phyloP scores from a whole-genome alignment of 2,113 vertebrate species.

The Dipodomys ordii region DNA sequence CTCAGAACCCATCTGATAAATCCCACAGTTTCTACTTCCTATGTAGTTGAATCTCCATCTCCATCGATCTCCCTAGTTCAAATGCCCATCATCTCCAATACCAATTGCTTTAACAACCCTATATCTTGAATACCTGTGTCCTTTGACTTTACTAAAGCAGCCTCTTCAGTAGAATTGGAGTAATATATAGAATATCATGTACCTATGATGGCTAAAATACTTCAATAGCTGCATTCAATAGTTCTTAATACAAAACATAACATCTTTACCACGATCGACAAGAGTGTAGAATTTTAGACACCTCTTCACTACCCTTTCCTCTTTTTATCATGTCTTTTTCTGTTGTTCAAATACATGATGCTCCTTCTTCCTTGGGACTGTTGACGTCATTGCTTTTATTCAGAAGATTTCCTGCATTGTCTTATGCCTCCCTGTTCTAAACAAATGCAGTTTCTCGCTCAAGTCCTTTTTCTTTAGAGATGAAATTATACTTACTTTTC shows the following conservation, averaged over 20 bases:
- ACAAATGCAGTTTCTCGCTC: neutral
- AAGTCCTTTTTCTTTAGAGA: neutral
- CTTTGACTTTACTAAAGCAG: neutral
- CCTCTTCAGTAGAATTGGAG: neutral
- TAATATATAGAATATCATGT: neutral
- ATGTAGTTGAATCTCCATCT: neutral
- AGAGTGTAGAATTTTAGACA: neutral
- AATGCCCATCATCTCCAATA: neutral
- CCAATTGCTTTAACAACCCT: neutral
- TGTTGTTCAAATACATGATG: neutral
- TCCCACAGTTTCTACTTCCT: neutral
- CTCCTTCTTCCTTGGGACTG: neutral
- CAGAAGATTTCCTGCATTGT: neutral
- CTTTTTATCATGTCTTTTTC: neutral
- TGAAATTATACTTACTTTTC: neutral
- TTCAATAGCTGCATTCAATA: neutral
- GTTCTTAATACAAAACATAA: conserved; percentile 24
- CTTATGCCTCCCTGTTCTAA: neutral
- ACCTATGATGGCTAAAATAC: neutral
- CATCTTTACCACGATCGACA: neutral
- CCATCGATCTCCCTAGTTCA: neutral
- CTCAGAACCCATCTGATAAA: neutral
- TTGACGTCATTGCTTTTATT: neutral
- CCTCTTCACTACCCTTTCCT: neutral
- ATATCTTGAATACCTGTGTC: neutral